phyloP scores from a whole-genome alignment of 2,888 invertebrate species.

The Resseliella maxima region DNA sequence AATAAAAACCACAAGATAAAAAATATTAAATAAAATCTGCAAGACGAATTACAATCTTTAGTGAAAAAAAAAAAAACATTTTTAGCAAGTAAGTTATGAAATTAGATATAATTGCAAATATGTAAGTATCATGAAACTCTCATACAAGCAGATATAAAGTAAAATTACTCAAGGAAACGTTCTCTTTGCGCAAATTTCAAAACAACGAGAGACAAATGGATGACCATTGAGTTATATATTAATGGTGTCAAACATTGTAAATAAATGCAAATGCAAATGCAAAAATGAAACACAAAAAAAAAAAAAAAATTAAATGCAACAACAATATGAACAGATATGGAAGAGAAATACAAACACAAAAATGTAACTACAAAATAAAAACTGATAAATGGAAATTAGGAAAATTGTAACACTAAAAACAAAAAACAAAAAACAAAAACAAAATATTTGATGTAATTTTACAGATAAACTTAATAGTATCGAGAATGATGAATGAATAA shows the following conservation, averaged over 20 bases:
- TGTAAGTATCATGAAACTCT: constrained; percentile 27
- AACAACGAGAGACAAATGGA: neutral
- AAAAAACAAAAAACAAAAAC: neutral
- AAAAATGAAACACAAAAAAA: neutral
- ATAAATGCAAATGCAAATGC: constrained; percentile 31
- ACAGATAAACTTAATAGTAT: constrained; percentile 52
- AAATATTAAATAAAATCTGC: constrained; percentile 31
- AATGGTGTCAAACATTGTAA: constrained; percentile 39
- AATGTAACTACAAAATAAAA: constrained; percentile 22
- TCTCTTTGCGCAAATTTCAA: constrained; percentile 9
- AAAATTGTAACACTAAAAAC: constrained; percentile 10
- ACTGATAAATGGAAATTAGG: constrained; percentile 35
- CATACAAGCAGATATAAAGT: constrained; percentile 22
- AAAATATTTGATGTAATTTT: constrained; percentile 54
- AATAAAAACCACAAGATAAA: neutral
- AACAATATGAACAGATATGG: too few relatives aligned
- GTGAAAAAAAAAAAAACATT: constrained; percentile 50
- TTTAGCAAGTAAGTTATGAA: constrained; percentile 50
- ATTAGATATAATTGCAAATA: constrained; percentile 48
- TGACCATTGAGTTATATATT: constrained; percentile 29
- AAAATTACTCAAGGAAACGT: neutral
- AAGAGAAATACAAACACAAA: neutral
- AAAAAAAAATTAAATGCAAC: neutral
- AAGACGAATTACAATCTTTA: constrained; percentile 47
- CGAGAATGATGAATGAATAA: constrained; percentile 42